A percentile compares a stretch with the other conserved stretches of the same genome.
Evolutionary conservation across 1,140 invertebrate species (phyloP).

Genomic region (Cydia pomonella): DNA sequence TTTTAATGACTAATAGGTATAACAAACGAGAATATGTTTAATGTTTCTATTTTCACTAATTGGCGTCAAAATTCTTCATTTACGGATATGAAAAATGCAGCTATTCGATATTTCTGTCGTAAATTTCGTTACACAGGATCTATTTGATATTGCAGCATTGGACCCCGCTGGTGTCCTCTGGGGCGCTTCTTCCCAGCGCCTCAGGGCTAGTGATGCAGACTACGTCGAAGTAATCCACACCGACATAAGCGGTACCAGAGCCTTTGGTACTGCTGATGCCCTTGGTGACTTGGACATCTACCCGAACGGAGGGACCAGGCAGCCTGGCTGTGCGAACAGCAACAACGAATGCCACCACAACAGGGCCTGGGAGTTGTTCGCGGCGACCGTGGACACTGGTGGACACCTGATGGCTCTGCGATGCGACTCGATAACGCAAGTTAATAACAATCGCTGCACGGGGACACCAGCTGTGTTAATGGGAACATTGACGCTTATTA

Average conservation of each 20-base stretch:
- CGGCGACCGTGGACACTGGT: conserved; percentile 40
- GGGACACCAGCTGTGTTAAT: conserved; percentile 40
- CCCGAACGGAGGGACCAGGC: conserved; percentile 86
- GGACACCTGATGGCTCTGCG: conserved; percentile 41
- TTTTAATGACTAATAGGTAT: no score
- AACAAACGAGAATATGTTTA: no score
- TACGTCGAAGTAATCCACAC: conserved; percentile 70
- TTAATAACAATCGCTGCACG: conserved; percentile 48
- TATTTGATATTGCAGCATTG: conserved; percentile 48
- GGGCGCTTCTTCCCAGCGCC: conserved; percentile 41
- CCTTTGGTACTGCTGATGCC: conserved; percentile 49
- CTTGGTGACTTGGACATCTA: conserved; percentile 86
- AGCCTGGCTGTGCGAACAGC: conserved; percentile 84
- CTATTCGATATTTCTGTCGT: no score
- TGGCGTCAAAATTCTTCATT: no score
- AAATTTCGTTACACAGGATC: not conserved
- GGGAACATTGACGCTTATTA: conserved; percentile 48
- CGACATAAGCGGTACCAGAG: conserved; percentile 46
- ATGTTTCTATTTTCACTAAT: no score
- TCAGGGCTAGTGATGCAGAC: conserved; percentile 48
- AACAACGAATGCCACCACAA: conserved; percentile 54
- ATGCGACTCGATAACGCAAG: conserved; percentile 46
- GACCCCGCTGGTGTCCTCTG: conserved; percentile 53
- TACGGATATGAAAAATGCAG: no score
- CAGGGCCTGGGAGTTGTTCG: conserved; percentile 60